A percentile compares a stretch with the other conserved stretches of the same genome.
Conservation (phyloP, 2,888 invertebrate species). For the Didymodactylos carnosus region DNA sequence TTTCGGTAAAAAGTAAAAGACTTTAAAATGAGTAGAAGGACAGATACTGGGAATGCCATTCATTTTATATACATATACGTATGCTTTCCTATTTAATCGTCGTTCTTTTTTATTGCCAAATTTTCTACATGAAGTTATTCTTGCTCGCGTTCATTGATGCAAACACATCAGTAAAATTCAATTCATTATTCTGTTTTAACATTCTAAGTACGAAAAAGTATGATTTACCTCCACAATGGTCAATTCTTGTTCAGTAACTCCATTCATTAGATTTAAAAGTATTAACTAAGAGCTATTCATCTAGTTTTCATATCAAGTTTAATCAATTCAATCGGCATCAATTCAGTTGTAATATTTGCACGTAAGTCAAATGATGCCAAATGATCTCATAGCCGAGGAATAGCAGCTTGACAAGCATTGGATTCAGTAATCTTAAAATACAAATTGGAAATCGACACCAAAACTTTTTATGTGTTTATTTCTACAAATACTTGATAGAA, state of each 20-base stretch:
- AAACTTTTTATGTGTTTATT: not conserved
- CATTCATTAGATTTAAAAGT: constrained; percentile 29
- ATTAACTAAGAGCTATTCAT: constrained; percentile 27
- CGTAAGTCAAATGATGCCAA: constrained; percentile 31
- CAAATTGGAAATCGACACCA: not conserved
- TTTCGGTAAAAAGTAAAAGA: too few relatives aligned
- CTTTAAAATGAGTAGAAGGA: too few relatives aligned
- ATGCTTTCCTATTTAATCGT: too few relatives aligned
- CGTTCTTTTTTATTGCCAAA: constrained; percentile 21
- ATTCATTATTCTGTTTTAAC: constrained; percentile 16
- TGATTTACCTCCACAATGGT: constrained; percentile 28
- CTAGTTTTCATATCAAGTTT: constrained; percentile 31
- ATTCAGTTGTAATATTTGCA: constrained; percentile 21
- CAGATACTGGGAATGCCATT: too few relatives aligned
- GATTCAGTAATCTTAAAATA: constrained; percentile 27
- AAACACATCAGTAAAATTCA: constrained; percentile 32
- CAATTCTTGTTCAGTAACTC: constrained; percentile 29
- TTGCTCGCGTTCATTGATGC: constrained; percentile 28
- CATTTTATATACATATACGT: too few relatives aligned
- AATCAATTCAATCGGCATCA: constrained; percentile 29
- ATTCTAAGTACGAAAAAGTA: not conserved
- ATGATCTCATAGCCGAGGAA: constrained; percentile 27
- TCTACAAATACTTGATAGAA: constrained; percentile 33
- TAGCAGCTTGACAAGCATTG: constrained; percentile 30
- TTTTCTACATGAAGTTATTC: constrained; percentile 27